phyloP scores from a whole-genome alignment of 2,888 invertebrate genomes.

The Gerris lacustris region DNA sequence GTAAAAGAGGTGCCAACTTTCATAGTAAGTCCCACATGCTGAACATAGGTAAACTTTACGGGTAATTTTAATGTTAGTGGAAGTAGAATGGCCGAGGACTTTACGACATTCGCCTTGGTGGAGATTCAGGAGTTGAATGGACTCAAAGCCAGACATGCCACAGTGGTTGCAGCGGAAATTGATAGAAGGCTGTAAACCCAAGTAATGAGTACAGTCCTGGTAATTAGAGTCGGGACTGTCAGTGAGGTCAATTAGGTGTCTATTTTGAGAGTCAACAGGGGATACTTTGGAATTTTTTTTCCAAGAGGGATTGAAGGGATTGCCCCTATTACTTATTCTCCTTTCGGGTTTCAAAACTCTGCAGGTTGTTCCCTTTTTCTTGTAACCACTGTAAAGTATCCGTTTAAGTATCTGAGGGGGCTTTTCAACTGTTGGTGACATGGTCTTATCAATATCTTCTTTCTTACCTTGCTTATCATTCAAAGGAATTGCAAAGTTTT shows the following conservation, averaged over 20 bases:
- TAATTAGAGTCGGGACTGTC: constrained; percentile 13
- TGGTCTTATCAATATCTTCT: too few species aligned
- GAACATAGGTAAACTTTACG: constrained; percentile 69
- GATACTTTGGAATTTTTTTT: constrained; percentile 14
- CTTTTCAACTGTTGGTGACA: background rate
- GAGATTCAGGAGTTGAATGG: constrained; percentile 52
- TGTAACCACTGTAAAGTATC: background rate
- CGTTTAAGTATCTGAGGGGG: background rate
- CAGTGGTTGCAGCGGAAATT: constrained; percentile 65
- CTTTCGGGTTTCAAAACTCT: background rate
- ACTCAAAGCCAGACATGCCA: constrained; percentile 52
- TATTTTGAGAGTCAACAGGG: background rate
- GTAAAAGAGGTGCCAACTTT: constrained; percentile 72
- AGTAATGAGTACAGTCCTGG: constrained; percentile 55
- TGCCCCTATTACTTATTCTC: constrained; percentile 12
- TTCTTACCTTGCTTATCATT: too few species aligned
- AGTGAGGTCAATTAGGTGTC: background rate
- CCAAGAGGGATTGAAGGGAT: constrained; percentile 24
- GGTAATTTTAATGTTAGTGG: constrained; percentile 50
- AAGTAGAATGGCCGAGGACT: constrained; percentile 37
- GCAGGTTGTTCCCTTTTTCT: background rate
- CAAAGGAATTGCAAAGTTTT: too few species aligned
- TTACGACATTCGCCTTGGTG: constrained; percentile 52
- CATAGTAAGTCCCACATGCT: constrained; percentile 70
- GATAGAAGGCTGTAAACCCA: constrained; percentile 56